phyloP scores from a whole-genome alignment of 2,797 vertebrate species.

The Gymnocypris eckloni region DNA sequence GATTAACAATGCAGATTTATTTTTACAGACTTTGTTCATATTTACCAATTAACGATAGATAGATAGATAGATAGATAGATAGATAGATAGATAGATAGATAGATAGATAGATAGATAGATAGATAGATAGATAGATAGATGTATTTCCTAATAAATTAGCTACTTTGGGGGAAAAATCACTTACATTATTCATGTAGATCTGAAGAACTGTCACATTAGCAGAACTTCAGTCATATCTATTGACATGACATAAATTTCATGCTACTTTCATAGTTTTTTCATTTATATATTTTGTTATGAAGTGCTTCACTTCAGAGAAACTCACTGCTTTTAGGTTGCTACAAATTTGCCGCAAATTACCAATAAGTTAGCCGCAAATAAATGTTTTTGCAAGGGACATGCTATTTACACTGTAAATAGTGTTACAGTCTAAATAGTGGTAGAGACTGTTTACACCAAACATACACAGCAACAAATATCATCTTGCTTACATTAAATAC shows the following conservation, averaged over 20 bases:
- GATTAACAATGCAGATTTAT: background rate
- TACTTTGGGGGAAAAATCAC: background rate
- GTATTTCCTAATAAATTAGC: background rate
- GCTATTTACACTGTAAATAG: slow-evolving; percentile 27
- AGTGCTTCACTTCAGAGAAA: slow-evolving; percentile 4
- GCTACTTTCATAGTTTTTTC: slow-evolving; percentile 35
- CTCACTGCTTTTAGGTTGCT: slow-evolving; percentile 31
- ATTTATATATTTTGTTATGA: slow-evolving; percentile 24
- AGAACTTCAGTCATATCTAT: slow-evolving; percentile 17
- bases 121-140: background rate
- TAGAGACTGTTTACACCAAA: slow-evolving; percentile 18
- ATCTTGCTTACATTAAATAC: background rate
- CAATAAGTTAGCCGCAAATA: slow-evolving; percentile 15
- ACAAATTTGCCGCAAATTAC: slow-evolving; percentile 28
- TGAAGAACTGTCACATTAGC: slow-evolving; percentile 14
- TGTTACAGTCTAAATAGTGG: slow-evolving; percentile 9
- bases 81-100: slow-evolving; percentile 6
- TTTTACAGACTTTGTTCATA: background rate
- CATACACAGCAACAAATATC: background rate
- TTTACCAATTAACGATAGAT: background rate
- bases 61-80: slow-evolving; percentile 9
- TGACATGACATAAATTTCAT: slow-evolving; percentile 29
- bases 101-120: slow-evolving; percentile 12
- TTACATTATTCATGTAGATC: slow-evolving; percentile 21
- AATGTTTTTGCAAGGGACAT: slow-evolving; percentile 42